Evolutionary conservation across 2,888 invertebrate genomes (phyloP), one percentile per base, ranked within the genome.

Genomic region (Drosophila gaucha): DNA sequence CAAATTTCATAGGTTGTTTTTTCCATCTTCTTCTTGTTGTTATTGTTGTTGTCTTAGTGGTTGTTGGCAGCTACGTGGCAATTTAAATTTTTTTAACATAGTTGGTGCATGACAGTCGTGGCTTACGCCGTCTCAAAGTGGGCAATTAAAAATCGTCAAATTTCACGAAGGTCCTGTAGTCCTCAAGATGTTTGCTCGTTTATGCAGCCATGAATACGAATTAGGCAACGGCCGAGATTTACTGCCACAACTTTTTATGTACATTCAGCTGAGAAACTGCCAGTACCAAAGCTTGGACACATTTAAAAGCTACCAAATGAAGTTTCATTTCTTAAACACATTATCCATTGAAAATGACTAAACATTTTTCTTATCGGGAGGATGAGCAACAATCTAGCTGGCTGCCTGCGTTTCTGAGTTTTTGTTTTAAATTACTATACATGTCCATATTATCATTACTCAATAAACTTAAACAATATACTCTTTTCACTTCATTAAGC

Each of bases 141-240:
- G 74, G 62, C 85, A 80, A 78, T 85, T 82, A 82, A 76, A 82
- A 80, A 79, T 66, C 67, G 76, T 85, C 65, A 83, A 70, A 60
- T 41, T 63, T 54, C 49, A 39, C 47, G 49, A 67, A 59, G 64
- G 71, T 55, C 47, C 62, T 55, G 43, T 55, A 39, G 70, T 47
- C 62, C 28, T 39, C 31, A 46, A 51, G 44, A 35, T 52, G 35
- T 38, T 43, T 46, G 43, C 26, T 39, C 52, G 38, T 41, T 46
- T 30, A 35, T 44, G 44, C 49, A 36, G 67, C 33, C 68, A 58
- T 73, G 72, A 74, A 73, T 73, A 64, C 50, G 38, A 54, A 73
- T 35, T 59, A 64, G 72, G 16, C 26, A 20, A 18, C 31, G 16
- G 47, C 35, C 26, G 51, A 55, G 63, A 74, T 72, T 68, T 55